Evolutionary conservation across 2,888 invertebrate species (phyloP), one percentile per base, ranked within the genome.

Genomic region (Drosophila setosimentum): DNA sequence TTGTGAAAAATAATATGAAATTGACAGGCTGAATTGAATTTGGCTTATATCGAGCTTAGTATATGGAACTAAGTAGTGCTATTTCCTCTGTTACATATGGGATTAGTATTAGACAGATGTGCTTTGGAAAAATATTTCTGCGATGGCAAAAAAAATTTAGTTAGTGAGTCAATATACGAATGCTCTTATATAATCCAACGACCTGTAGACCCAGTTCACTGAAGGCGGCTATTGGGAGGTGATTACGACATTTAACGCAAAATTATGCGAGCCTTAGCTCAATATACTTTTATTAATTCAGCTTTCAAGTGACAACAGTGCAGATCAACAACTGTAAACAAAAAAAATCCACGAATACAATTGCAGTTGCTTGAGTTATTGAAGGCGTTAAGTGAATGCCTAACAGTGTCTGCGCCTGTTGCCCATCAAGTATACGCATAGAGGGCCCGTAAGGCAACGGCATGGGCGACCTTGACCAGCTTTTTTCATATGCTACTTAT

Each of bases 391-490:
- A 63, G 79, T 67, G 73, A 61, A 64, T 60, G 72, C 58, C 76
- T 70, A 70, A 80, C 66, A 70, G 70, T 66, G 68, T 70, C 53
- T 49, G 80, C 61, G 78, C 78, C 66, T 62, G 29, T 37, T 42
- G 66, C 50, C 50, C 67, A 79, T 78, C 68, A 73, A 82, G 80
- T 65, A 82, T 81, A 85, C 81, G 81, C 85, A 66, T 45, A 21
- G 50, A 55, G 75, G 65, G 69, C 73, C 60, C 45, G 27, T 33
- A 57, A 48, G 55, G 35, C 76, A 11, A 24, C 30, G 35, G 37
- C 45, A 54, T 49, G 64, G 64, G 6, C 67, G 88, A 83, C 83
- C 83, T 83, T 83, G 83, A 87, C 83, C 83, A 87, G 67, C 32
- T 85, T 87, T 73, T 42, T 49, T 48, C 59, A 16, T 32, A 42